A percentile compares a stretch with the other conserved stretches of the same genome.
Conservation (phyloP, 2,888 invertebrate species). For the Sisyra terminalis region DNA sequence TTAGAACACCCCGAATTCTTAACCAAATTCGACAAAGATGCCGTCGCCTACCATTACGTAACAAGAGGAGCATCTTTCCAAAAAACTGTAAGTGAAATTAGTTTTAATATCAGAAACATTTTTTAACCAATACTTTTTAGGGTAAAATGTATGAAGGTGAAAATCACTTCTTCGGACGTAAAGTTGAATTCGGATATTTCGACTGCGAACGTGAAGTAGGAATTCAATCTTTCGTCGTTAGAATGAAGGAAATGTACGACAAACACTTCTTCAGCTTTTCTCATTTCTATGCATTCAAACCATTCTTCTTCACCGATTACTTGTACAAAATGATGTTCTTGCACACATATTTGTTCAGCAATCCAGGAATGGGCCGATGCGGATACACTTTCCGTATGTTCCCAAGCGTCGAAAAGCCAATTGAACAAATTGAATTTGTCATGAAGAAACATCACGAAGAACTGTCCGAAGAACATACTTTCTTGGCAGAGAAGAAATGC, state of each 20-base stretch:
- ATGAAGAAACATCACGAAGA: constrained; percentile 17
- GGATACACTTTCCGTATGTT: background rate
- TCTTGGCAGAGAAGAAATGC: too few relatives aligned
- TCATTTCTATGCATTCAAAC: constrained; percentile 9
- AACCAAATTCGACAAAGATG: background rate
- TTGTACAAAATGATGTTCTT: constrained; percentile 10
- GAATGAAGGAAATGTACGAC: too few relatives aligned
- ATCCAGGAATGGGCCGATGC: background rate
- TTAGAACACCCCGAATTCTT: background rate
- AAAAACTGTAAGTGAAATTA: background rate
- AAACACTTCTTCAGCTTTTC: too few relatives aligned
- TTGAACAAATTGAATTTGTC: constrained; percentile 20
- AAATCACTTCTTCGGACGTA: background rate
- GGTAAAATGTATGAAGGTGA: background rate
- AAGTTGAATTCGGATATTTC: background rate
- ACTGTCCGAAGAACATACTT: too few relatives aligned
- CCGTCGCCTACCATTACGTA: background rate
- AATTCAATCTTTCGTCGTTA: too few relatives aligned
- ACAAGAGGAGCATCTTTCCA: background rate
- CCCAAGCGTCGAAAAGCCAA: constrained; percentile 17
- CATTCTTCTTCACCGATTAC: constrained; percentile 10
- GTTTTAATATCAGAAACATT: too few relatives aligned
- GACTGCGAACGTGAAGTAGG: background rate
- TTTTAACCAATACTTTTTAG: background rate
- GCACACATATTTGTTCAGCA: constrained; percentile 1